phyloP scores from a whole-genome alignment of 92 coral and sea anemone genomes.

The Chrysogorgia sp. region DNA sequence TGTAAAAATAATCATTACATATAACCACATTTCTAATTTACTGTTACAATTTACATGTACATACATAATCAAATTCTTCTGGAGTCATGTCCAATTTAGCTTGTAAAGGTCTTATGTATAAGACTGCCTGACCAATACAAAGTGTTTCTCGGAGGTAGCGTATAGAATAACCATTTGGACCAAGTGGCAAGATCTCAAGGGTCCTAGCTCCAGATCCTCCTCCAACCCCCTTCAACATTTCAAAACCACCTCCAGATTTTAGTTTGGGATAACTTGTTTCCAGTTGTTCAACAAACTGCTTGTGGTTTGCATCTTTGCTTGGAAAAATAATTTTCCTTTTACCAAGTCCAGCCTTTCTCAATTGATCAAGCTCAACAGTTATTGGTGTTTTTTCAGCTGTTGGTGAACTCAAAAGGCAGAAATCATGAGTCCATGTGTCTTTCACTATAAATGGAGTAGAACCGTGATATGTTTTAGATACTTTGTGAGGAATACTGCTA shows the following conservation, averaged over 20 bases:
- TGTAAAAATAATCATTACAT: background rate
- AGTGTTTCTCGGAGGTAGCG: slow-evolving; percentile 31
- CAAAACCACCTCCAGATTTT: slow-evolving; percentile 52
- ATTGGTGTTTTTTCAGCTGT: slow-evolving; percentile 40
- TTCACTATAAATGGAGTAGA: slow-evolving; percentile 25
- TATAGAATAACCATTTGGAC: slow-evolving; percentile 34
- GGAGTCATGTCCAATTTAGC: slow-evolving; percentile 25
- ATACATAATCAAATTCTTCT: slow-evolving; percentile 16
- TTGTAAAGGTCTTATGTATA: slow-evolving; percentile 28
- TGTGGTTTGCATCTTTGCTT: slow-evolving; percentile 37
- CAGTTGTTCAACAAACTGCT: slow-evolving; percentile 20
- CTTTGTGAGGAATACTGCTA: slow-evolving; percentile 7
- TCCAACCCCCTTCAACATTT: slow-evolving; percentile 39
- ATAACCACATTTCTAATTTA: background rate
- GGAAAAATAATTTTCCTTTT: slow-evolving; percentile 54
- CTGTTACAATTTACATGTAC: background rate
- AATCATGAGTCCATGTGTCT: slow-evolving; percentile 51
- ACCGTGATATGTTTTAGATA: slow-evolving; percentile 4
- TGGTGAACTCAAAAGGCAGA: slow-evolving; percentile 42
- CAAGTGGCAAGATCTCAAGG: slow-evolving; percentile 47
- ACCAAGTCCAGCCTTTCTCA: slow-evolving; percentile 49
- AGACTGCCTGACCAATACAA: slow-evolving; percentile 30
- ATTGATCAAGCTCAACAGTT: slow-evolving; percentile 15
- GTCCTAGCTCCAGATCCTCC: slow-evolving; percentile 51
- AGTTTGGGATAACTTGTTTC: slow-evolving; percentile 57